A percentile compares a stretch with the other conserved stretches of the same genome.
Conservation (phyloP, 2,113 vertebrate genomes). For the Pygoscelis adeliae region DNA sequence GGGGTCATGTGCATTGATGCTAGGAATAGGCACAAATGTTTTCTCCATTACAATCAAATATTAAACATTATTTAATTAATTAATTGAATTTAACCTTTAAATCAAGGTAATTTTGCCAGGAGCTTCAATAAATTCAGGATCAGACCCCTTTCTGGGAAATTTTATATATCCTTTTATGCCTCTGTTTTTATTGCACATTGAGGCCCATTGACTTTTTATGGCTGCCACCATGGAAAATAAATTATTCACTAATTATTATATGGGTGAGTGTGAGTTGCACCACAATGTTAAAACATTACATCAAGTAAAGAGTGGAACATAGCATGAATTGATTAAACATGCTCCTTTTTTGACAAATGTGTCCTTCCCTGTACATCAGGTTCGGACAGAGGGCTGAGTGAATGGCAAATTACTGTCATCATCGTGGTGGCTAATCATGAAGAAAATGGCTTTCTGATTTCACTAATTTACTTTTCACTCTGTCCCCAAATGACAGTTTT, state of each 20-base stretch:
- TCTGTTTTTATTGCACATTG: background rate
- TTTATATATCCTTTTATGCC: background rate
- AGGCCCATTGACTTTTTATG: background rate
- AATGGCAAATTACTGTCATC: conserved; percentile 4
- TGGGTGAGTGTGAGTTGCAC: background rate
- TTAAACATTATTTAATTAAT: background rate
- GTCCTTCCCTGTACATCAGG: background rate
- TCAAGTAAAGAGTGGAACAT: background rate
- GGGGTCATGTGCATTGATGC: background rate
- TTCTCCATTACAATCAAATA: background rate
- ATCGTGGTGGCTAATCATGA: conserved; percentile 8
- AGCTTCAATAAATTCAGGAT: background rate
- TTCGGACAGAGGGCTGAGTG: background rate
- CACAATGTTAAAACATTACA: background rate
- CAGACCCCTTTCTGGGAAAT: background rate
- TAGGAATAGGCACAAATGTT: background rate
- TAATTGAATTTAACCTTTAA: background rate
- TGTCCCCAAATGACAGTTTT: background rate
- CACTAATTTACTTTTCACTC: conserved; percentile 41
- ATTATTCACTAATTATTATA: conserved; percentile 8
- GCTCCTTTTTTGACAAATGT: background rate
- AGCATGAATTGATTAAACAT: background rate
- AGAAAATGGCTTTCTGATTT: conserved; percentile 60
- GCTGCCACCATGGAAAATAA: background rate
- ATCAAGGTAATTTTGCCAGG: background rate